Percentiles rank a stretch among this genome's conserved stretches.
Evolutionary conservation across 2,113 vertebrate genomes (phyloP).

Genomic region (Passer domesticus): DNA sequence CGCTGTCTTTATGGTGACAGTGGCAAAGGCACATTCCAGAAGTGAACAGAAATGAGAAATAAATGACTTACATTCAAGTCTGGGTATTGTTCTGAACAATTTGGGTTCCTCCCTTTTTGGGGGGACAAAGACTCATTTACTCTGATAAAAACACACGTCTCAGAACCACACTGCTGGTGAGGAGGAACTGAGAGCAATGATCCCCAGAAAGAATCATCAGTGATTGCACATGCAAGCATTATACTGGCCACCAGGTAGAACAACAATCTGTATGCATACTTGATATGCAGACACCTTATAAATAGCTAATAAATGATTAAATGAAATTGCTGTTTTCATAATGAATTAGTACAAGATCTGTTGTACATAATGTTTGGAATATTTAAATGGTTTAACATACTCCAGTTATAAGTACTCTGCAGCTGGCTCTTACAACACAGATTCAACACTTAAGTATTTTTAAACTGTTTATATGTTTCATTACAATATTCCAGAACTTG

Average conservation of each 20-base stretch:
- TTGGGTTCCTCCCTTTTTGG: too few species aligned
- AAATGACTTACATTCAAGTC: neutral
- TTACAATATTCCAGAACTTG: neutral
- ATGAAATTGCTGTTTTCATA: constrained; percentile 60
- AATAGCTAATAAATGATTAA: constrained; percentile 64
- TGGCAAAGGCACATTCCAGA: neutral
- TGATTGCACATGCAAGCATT: constrained; percentile 2
- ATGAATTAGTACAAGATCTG: constrained; percentile 50
- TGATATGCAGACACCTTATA: constrained; percentile 50
- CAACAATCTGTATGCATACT: constrained; percentile 22
- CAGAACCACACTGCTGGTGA: neutral
- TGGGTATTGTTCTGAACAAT: neutral
- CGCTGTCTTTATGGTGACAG: neutral
- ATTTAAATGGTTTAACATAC: constrained; percentile 45
- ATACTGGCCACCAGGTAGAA: neutral
- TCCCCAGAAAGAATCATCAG: neutral
- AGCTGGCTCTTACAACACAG: constrained; percentile 31
- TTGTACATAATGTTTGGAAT: constrained; percentile 40
- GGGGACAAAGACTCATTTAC: neutral
- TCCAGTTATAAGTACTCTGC: constrained; percentile 28
- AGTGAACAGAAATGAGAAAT: neutral
- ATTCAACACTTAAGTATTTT: constrained; percentile 35
- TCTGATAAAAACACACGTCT: neutral
- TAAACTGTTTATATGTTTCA: constrained; percentile 26
- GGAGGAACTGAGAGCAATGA: neutral